Conservation (phyloP, 2,888 invertebrate species). For the Yponomeuta evonymella region DNA sequence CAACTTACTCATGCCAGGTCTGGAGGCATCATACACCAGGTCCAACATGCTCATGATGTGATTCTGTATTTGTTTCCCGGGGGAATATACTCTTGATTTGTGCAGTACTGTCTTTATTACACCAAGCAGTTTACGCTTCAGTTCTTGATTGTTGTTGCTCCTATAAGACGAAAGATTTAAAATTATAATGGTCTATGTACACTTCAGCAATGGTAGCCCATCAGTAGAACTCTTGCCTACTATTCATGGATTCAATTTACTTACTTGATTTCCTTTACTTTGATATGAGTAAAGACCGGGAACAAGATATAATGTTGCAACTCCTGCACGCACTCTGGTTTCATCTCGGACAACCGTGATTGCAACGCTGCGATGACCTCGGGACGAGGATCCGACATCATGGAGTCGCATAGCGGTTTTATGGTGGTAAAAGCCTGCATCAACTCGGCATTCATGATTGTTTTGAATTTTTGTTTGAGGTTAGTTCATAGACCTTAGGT, state of each 20-base stretch:
- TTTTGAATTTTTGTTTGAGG: not conserved
- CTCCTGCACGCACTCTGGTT: conserved; percentile 60
- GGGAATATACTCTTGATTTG: conserved; percentile 38
- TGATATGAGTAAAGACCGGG: conserved; percentile 64
- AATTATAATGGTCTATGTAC: not conserved
- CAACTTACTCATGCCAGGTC: conserved; percentile 66
- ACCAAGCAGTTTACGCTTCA: conserved; percentile 68
- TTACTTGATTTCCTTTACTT: conserved; percentile 50
- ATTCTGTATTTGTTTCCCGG: not conserved
- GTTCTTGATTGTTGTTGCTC: conserved; percentile 54
- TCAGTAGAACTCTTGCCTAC: not conserved
- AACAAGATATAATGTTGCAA: conserved; percentile 72
- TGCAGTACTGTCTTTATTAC: conserved; percentile 64
- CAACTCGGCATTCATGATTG: conserved; percentile 49
- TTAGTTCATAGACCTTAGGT: not conserved
- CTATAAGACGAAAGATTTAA: not conserved
- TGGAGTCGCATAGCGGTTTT: conserved; percentile 72
- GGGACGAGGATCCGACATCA: conserved; percentile 62
- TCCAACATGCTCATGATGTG: conserved; percentile 49
- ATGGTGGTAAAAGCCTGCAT: conserved; percentile 55
- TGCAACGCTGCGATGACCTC: conserved; percentile 50
- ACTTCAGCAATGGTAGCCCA: no score
- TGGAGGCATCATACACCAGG: conserved; percentile 72
- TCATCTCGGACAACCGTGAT: conserved; percentile 43
- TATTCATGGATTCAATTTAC: conserved; percentile 23